Base-by-base conservation (phyloP, 1,140 invertebrate genomes). In the Listronotus bonariensis region DNA sequence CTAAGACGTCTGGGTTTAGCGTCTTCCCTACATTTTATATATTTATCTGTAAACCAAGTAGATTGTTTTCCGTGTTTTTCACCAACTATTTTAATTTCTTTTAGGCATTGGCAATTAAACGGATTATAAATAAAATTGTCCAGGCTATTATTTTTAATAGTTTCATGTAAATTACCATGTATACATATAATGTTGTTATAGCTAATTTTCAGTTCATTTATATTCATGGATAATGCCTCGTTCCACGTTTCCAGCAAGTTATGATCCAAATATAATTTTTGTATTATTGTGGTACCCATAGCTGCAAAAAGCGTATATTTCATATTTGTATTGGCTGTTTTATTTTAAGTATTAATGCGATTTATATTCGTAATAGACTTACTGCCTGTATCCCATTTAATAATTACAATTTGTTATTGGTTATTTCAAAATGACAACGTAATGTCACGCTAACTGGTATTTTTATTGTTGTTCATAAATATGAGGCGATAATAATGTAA, bases 221-320 rank as follows among this genome's bases (percentile, higher is more conserved):
- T 45, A 52, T 65, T 57, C 38, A 57, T 52, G 43, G 63, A 49
- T 31, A 49, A 65, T 15, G 18, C 31, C 9, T 57, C 43, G 43
- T 48, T 26, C 63, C 54, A 65, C 14, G 15, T 52, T 40, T 41
- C 49, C 26, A 58, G 26, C 10, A 51, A 52, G 26, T 65, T 65
- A 42, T 65, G 54, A 54, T 65, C 45, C 46, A 65, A 41, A 42
- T 51, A 58, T 14, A 64, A 40, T 48, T 64, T 64, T 41, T 14
- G 10, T 38, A 60, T 60, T 36, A 17, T 36, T 12, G 20, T 60
- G 11, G 32, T 51, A 14, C 20, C 36, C 46, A 60, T 36, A 20
- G 26, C 57, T 60, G 20, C 14, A 58, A 58, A 41, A 46, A 45
- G 20, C 6, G 20, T 40, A 17, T 11, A 12, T 31, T 8, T 40